Percentiles rank a stretch among this genome's conserved stretches.
phyloP scores from a whole-genome alignment of 2,888 invertebrate species.

The Hypomecis punctinalis region DNA sequence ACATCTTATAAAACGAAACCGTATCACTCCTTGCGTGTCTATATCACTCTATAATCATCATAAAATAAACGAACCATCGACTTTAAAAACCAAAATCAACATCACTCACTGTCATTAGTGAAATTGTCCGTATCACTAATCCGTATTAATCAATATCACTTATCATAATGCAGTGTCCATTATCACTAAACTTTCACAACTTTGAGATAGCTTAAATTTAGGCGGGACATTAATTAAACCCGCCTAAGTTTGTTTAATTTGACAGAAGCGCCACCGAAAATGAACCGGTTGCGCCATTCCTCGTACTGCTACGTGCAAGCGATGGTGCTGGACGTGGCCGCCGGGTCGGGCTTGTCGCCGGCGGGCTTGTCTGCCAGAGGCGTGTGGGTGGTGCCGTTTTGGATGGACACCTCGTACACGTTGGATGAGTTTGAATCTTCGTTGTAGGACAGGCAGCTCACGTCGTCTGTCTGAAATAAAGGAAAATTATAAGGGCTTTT shows the following conservation, averaged over 20 bases:
- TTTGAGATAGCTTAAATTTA: not conserved
- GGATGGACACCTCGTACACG: slow-evolving; percentile 71
- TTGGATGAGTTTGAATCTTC: slow-evolving; percentile 80
- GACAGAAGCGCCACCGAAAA: slow-evolving; percentile 66
- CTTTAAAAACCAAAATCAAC: too few species aligned
- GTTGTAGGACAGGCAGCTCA: slow-evolving; percentile 73
- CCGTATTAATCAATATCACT: slow-evolving; percentile 8
- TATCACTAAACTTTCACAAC: too few species aligned
- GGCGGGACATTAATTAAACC: slow-evolving; percentile 20
- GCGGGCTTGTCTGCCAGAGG: slow-evolving; percentile 42
- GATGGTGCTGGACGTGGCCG: slow-evolving; percentile 67
- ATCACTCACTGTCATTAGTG: not conserved
- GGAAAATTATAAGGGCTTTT: slow-evolving; percentile 2
- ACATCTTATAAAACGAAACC: too few species aligned
- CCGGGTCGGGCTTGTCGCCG: slow-evolving; percentile 53
- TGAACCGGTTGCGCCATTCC: slow-evolving; percentile 75
- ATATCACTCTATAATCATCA: too few species aligned
- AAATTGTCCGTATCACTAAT: slow-evolving; percentile 16
- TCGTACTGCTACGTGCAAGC: slow-evolving; percentile 80
- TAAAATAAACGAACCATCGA: too few species aligned
- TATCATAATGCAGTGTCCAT: too few species aligned
- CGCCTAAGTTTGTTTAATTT: slow-evolving; percentile 45
- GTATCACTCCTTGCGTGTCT: too few species aligned
- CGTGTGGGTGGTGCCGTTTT: slow-evolving; percentile 53
- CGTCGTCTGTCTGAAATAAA: slow-evolving; percentile 73